Percentiles rank a stretch among this genome's conserved stretches.
These are phyloP conservation scores for Glaucopsyche alexis DNA, from an alignment of 2,888 invertebrate species.

Conservation along the genomic window DNA sequence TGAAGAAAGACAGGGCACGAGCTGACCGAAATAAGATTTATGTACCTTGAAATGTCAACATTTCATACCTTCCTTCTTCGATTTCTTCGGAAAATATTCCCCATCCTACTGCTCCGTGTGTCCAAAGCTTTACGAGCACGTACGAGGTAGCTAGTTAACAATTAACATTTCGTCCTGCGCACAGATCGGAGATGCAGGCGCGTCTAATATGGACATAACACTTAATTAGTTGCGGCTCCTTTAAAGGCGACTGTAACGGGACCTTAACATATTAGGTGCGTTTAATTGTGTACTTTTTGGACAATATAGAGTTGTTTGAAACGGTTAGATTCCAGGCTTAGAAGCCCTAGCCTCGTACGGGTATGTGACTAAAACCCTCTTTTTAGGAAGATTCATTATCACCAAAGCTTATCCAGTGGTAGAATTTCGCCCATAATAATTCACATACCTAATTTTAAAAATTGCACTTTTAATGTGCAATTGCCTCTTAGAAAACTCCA, in stretches of 20 bases:
- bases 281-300: conserved; percentile 38
- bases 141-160: conserved; percentile 37
- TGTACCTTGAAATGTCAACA: too few species aligned
- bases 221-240: conserved; percentile 38
- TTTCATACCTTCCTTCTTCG: background rate
- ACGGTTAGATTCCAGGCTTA: too few species aligned
- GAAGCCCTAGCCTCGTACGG: too few species aligned
- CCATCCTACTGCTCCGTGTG: conserved; percentile 13
- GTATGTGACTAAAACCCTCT: too few species aligned
- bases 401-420: too few species aligned
- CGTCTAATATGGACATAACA: conserved; percentile 40
- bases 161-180: conserved; percentile 39
- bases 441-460: too few species aligned
- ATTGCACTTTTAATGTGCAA: too few species aligned
- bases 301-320: background rate
- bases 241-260: conserved; percentile 40
- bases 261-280: conserved; percentile 10
- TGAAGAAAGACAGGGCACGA: too few species aligned
- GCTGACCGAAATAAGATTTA: too few species aligned
- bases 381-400: too few species aligned
- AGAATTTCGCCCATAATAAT: too few species aligned
- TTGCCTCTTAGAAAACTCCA: too few species aligned
- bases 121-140: conserved; percentile 31
- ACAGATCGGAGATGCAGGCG: conserved; percentile 37
- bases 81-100: background rate